These are phyloP conservation scores for Ciona savignyi DNA, from an alignment of 23 tunicate species.

Conservation along the genomic window DNA sequence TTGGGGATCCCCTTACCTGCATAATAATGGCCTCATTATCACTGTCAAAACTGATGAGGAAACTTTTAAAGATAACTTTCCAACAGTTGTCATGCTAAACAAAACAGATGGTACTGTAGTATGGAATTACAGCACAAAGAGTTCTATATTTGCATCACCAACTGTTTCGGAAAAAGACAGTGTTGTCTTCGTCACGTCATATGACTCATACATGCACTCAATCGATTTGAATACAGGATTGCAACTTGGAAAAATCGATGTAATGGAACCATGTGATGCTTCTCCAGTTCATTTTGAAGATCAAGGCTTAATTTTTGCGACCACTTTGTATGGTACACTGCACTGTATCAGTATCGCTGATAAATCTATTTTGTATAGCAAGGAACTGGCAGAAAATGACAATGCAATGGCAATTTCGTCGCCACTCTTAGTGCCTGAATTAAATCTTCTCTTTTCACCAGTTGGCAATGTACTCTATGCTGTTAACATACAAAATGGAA, in stretches of 20 bases:
- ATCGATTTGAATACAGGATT: background rate
- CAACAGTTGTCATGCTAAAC: constrained; percentile 1
- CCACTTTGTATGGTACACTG: constrained; percentile 1
- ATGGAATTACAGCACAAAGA: background rate
- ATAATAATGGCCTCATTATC: background rate
- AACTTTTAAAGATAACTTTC: background rate
- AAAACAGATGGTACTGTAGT: background rate
- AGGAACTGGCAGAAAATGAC: background rate
- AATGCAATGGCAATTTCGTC: background rate
- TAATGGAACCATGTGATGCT: constrained; percentile 2
- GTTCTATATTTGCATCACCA: constrained; percentile 13
- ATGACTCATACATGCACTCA: background rate
- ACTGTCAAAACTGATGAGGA: background rate
- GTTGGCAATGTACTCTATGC: constrained; percentile 1
- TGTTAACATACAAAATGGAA: constrained; percentile 3
- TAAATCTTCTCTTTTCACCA: background rate
- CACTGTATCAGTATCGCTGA: background rate
- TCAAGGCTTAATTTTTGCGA: background rate
- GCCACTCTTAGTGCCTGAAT: background rate
- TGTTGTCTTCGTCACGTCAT: background rate
- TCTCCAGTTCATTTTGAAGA: constrained; percentile 7
- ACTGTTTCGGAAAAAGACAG: background rate
- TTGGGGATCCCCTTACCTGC: constrained; percentile 6
- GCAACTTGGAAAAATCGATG: background rate
- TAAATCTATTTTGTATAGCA: background rate